These are phyloP conservation scores for Borostomias antarcticus DNA, from an alignment of 2,797 vertebrate genomes.

Conservation along the genomic window DNA sequence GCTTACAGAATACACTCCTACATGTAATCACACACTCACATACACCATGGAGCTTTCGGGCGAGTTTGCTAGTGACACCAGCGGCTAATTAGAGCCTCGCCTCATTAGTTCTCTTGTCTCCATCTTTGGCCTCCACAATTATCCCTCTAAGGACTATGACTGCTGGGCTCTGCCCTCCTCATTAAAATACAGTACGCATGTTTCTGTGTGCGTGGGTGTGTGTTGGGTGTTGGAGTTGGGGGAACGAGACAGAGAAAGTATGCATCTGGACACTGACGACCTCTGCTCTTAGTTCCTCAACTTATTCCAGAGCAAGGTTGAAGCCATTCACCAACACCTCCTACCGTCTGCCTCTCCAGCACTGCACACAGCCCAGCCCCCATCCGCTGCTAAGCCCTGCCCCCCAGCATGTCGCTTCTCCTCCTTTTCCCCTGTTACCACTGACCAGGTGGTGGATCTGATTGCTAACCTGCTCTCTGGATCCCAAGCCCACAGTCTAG, in stretches of 20 bases:
- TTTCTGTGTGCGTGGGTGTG: neutral
- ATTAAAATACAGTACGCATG: neutral
- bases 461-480: too few species aligned
- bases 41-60: conserved; percentile 14
- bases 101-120: conserved; percentile 69
- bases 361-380: too few species aligned
- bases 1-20: conserved; percentile 4
- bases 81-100: conserved; percentile 72
- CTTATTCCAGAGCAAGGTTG: too few species aligned
- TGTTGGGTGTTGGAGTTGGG: neutral
- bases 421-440: too few species aligned
- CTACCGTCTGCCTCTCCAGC: too few species aligned
- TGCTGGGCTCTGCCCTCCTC: conserved; percentile 20
- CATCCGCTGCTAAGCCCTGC: too few species aligned
- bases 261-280: too few species aligned
- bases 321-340: too few species aligned
- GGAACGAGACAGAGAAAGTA: neutral
- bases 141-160: conserved; percentile 57
- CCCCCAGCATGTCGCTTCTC: too few species aligned
- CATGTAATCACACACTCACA: neutral
- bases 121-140: conserved; percentile 60
- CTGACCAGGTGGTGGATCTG: too few species aligned
- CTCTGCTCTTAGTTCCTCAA: too few species aligned
- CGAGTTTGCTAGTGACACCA: conserved; percentile 54
- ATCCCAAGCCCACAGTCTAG: too few species aligned